Evolutionary conservation across 2,888 invertebrate species (phyloP).

Genomic region (Hydriomena furcata): DNA sequence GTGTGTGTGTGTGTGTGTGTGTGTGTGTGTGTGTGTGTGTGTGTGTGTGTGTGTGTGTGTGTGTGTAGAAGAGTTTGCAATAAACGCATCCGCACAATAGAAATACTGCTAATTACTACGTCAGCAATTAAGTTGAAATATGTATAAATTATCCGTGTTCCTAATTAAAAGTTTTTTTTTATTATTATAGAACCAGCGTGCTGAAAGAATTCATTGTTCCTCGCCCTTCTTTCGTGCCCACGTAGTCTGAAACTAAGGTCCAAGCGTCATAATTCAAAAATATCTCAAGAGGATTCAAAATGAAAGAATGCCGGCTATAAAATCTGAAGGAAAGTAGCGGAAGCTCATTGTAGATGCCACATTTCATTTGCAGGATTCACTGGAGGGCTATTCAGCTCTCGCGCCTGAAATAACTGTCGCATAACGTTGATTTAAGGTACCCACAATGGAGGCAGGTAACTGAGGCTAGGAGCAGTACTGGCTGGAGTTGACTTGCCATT

Average conservation of each 20-base stretch:
- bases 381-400: slow-evolving; percentile 62
- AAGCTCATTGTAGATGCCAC: slow-evolving; percentile 42
- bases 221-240: no score
- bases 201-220: no score
- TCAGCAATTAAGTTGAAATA: no score
- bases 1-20: no score
- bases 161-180: no score
- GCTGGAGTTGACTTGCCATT: slow-evolving; percentile 9
- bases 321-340: slow-evolving; percentile 27
- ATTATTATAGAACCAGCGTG: no score
- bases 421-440: slow-evolving; percentile 67
- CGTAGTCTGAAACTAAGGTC: slow-evolving; percentile 4
- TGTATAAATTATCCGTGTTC: no score
- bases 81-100: no score
- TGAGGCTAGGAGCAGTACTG: slow-evolving; percentile 22
- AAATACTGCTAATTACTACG: no score
- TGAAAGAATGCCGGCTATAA: slow-evolving; percentile 14
- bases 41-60: no score
- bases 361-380: slow-evolving; percentile 65
- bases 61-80: no score
- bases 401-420: slow-evolving; percentile 73
- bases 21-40: no score
- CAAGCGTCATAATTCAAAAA: slow-evolving; percentile 13
- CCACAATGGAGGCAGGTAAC: slow-evolving; percentile 46
- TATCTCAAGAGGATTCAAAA: slow-evolving; percentile 9